Evolutionary conservation across 1,140 invertebrate species (phyloP), one percentile per base, ranked within the genome.

Genomic region (Nasonia giraulti): DNA sequence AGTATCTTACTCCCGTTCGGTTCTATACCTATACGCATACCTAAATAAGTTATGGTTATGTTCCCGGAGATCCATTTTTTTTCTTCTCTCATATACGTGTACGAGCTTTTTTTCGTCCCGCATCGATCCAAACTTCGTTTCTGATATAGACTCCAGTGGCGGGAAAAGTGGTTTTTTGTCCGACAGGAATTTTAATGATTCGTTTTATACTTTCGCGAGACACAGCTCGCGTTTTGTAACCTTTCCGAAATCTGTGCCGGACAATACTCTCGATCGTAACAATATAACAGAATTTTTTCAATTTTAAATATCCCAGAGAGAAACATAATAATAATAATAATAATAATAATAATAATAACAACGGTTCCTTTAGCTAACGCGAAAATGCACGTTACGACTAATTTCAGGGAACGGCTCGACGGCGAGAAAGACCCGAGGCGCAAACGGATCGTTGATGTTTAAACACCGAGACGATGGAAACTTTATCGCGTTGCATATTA

Each of bases 141-240:
- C 23, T n/a, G 66, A 69, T 80, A 69, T 80, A n/a, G 66, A 69
- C 66, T 68, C 40, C 40, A 44, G 55, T n/a, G 17, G 12, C 50
- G 12, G 50, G 50, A 55, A 20, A 62, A 62, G 55, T 62, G 55
- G 4, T n/a, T 62, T 62, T 62, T 62, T 62, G 55, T 33, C 12
- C 10, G 27, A 33, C 8, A 12, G 27, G 76, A 77, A 77, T 78
- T 78, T 62, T 78, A 62, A 78, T 55, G 50, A 62, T 62, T 78
- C 76, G 27, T 62, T 78, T 78, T 37, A 78, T n/a, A n/a, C n/a
- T 78, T 78, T 7, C 40, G 40, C 40, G 40, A 44, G 10, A 44
- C 40, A 10, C 40, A 44, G 10, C 33, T 6, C 8, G 40, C 8
- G 40, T 55, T 55, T 55, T 55, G 17, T 20, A 55, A 55, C 50